These are phyloP conservation scores for Tribolium castaneum DNA, from an alignment of 1,140 invertebrate genomes.

Conservation along the genomic window DNA sequence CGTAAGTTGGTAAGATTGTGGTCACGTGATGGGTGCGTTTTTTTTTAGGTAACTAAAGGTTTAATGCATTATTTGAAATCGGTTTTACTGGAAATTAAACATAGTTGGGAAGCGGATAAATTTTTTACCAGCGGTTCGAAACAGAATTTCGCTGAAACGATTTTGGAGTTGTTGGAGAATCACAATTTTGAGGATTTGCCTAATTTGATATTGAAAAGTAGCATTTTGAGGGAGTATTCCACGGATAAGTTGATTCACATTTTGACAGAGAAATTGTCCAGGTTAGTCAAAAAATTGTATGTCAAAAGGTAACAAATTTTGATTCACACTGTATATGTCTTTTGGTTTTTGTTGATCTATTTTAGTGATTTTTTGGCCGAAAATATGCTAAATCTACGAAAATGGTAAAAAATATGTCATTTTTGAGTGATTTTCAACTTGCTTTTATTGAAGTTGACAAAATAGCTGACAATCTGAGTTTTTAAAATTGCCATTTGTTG, in stretches of 20 bases:
- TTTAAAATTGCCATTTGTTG: too few species aligned
- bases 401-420: too few species aligned
- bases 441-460: too few species aligned
- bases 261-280: constrained; percentile 55
- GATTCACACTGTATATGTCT: too few species aligned
- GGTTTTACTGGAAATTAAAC: constrained; percentile 64
- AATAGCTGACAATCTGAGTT: too few species aligned
- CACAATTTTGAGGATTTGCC: constrained; percentile 66
- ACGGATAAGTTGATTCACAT: constrained; percentile 70
- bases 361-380: too few species aligned
- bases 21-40: not conserved
- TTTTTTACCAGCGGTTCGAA: constrained; percentile 62
- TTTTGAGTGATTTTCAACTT: too few species aligned
- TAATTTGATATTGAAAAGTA: constrained; percentile 68
- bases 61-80: constrained; percentile 68
- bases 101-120: constrained; percentile 64
- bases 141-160: constrained; percentile 67
- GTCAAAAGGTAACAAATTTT: too few species aligned
- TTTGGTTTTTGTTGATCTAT: too few species aligned
- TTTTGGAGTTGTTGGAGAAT: constrained; percentile 63
- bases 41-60: constrained; percentile 64
- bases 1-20: constrained; percentile 38
- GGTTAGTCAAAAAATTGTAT: constrained; percentile 40
- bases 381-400: too few species aligned
- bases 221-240: constrained; percentile 69